These are phyloP conservation scores for Aurelia sp. DNA, from an alignment of 30 jellyfish, hydroid and myxozoan genomes.

Conservation along the genomic window DNA sequence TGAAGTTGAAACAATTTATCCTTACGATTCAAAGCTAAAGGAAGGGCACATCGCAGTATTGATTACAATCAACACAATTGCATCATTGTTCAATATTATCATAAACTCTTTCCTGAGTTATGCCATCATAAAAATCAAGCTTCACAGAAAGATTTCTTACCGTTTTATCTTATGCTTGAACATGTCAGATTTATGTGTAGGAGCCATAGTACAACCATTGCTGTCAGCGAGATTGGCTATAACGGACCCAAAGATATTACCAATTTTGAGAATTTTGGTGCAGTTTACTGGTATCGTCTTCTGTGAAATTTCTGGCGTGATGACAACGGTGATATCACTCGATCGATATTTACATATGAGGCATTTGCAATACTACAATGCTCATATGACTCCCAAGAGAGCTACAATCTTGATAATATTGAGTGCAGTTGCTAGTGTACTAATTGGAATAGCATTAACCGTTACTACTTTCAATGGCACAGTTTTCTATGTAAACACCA, in stretches of 20 bases:
- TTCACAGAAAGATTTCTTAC: constrained; percentile 15
- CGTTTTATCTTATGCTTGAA: constrained; percentile 22
- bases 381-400: constrained; percentile 30
- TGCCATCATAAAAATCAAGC: not conserved
- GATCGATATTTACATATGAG: constrained; percentile 40
- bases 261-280: not conserved
- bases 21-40: too few species aligned
- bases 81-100: constrained; percentile 15
- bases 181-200: constrained; percentile 34
- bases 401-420: constrained; percentile 11
- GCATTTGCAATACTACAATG: constrained; percentile 23
- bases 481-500: not conserved
- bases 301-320: constrained; percentile 14
- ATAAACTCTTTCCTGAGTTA: constrained; percentile 7
- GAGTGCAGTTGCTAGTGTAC: not conserved
- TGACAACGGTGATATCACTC: constrained; percentile 17
- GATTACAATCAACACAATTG: constrained; percentile 6
- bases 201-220: constrained; percentile 20
- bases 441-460: not conserved
- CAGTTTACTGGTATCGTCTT: constrained; percentile 17
- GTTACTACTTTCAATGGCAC: not conserved
- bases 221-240: constrained; percentile 19
- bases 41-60: not conserved
- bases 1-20: too few species aligned
- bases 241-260: not conserved